A percentile compares a stretch with the other conserved stretches of the same genome.
Conservation (phyloP, 2,113 vertebrate genomes). For the Delphinapterus leucas region DNA sequence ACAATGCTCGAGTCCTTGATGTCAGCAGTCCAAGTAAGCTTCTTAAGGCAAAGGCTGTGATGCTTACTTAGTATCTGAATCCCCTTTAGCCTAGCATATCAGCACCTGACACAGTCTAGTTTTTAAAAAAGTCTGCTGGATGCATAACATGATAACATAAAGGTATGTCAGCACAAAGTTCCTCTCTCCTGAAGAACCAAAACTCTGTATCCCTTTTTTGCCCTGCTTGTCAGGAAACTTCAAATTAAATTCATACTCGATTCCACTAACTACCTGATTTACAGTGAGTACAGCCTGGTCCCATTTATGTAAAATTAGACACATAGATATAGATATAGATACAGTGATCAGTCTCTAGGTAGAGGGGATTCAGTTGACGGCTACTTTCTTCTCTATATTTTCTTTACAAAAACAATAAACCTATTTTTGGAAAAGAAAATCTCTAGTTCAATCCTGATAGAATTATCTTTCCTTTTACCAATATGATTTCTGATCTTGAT, state of each 20-base stretch:
- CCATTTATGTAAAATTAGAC: slow-evolving; percentile 16
- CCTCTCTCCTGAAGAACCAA: neutral
- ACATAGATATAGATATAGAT: neutral
- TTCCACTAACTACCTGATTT: slow-evolving; percentile 45
- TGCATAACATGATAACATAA: slow-evolving; percentile 19
- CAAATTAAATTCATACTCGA: neutral
- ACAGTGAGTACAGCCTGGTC: neutral
- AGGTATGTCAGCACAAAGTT: slow-evolving; percentile 17
- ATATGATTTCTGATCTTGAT: slow-evolving; percentile 48
- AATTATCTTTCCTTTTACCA: slow-evolving; percentile 65
- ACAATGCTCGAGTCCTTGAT: slow-evolving; percentile 28
- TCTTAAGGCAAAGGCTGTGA: slow-evolving; percentile 40
- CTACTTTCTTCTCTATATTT: slow-evolving; percentile 22
- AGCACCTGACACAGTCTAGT: neutral
- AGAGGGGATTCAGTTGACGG: slow-evolving; percentile 21
- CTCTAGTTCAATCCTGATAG: slow-evolving; percentile 57
- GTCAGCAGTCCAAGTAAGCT: slow-evolving; percentile 20
- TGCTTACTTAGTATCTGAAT: slow-evolving; percentile 27
- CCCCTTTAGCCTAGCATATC: neutral
- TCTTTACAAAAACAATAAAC: slow-evolving; percentile 62
- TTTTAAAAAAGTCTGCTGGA: neutral
- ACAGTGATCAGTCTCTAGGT: neutral
- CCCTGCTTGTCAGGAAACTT: neutral
- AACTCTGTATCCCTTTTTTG: neutral
- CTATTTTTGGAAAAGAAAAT: slow-evolving; percentile 63